These are phyloP conservation scores for Hyaena hyaena DNA, from an alignment of 2,113 vertebrate species.

Conservation along the genomic window DNA sequence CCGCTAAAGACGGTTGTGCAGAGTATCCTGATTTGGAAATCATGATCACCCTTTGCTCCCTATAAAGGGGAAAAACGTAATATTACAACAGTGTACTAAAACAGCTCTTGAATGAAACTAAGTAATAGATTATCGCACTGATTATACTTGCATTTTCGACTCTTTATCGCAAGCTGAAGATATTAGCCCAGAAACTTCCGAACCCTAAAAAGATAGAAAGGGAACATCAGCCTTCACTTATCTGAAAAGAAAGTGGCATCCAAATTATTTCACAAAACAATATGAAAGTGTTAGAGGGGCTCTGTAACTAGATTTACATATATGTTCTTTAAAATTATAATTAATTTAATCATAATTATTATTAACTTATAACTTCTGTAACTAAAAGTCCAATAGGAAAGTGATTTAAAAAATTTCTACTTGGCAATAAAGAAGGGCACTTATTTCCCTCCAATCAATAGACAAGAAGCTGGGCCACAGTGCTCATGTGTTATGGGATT, in stretches of 20 bases:
- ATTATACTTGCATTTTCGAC: slow-evolving; percentile 75
- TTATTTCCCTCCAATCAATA: background rate
- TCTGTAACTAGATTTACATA: background rate
- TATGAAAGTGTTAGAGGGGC: background rate
- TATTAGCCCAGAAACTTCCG: slow-evolving; percentile 52
- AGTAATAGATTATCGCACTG: background rate
- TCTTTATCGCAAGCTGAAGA: slow-evolving; percentile 52
- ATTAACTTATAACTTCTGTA: background rate
- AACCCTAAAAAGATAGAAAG: slow-evolving; percentile 69
- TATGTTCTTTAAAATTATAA: background rate
- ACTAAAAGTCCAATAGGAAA: background rate
- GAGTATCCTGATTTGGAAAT: slow-evolving; percentile 83
- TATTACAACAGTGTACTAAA: background rate
- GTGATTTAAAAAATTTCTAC: background rate
- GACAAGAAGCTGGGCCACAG: background rate
- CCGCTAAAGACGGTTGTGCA: slow-evolving; percentile 31
- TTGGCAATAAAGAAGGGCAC: background rate
- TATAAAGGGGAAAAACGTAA: slow-evolving; percentile 19
- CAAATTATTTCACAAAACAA: slow-evolving; percentile 24
- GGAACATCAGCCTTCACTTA: background rate
- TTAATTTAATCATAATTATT: background rate
- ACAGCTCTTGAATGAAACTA: slow-evolving; percentile 26
- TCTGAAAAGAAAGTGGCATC: background rate
- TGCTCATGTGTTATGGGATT: background rate
- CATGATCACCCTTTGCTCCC: slow-evolving; percentile 73